A percentile compares a stretch with the other conserved stretches of the same genome.
These are phyloP conservation scores for Acanthaster planci DNA, from an alignment of 35 echinoderm and acorn worm genomes.

Conservation along the genomic window DNA sequence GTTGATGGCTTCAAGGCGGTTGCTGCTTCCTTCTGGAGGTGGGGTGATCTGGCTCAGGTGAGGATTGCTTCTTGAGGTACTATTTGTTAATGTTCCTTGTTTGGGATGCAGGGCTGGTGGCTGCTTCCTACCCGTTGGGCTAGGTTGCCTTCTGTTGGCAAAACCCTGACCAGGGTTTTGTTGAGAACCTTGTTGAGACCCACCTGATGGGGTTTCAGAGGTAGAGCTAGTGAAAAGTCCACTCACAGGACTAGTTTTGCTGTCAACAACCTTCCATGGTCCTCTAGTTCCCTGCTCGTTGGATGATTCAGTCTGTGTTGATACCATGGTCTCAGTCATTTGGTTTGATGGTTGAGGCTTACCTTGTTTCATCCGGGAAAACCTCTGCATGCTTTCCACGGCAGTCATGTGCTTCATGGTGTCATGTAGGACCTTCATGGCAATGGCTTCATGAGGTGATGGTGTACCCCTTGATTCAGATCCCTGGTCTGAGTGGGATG, in stretches of 20 bases:
- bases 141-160: background rate
- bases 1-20: constrained; percentile 3
- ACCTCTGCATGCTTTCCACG: constrained; percentile 90
- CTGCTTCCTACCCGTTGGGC: background rate
- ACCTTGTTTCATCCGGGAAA: constrained; percentile 38
- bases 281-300: constrained; percentile 24
- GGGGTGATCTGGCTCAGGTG: background rate
- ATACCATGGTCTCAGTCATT: constrained; percentile 9
- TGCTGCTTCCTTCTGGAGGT: background rate
- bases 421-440: constrained; percentile 84
- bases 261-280: background rate
- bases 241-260: background rate
- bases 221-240: background rate
- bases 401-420: constrained; percentile 96
- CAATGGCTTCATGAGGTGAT: constrained; percentile 77
- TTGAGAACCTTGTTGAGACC: background rate
- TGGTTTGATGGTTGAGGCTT: constrained; percentile 20
- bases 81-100: background rate
- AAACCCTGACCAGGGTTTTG: background rate
- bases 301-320: background rate
- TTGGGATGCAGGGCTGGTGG: background rate
- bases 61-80: background rate
- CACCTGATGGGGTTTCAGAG: background rate
- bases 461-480: constrained; percentile 13
- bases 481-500: constrained; percentile 49